Base-by-base conservation (phyloP, 2,113 vertebrate genomes). In the Morphnarchus princeps region DNA sequence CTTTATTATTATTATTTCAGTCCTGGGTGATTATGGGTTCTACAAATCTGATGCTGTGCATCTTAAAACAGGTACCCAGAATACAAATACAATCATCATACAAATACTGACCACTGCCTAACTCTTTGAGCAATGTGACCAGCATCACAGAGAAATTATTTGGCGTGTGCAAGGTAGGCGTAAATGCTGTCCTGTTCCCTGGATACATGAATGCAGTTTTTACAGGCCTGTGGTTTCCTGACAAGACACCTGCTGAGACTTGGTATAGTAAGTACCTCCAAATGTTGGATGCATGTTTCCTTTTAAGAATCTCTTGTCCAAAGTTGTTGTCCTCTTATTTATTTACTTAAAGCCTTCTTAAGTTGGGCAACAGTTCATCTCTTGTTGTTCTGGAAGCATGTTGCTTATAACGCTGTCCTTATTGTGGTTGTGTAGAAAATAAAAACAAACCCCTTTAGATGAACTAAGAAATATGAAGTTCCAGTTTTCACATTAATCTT, bases 371-470 rank as follows among this genome's bases (percentile, higher is more conserved):
- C 8, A 34, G 10, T 19, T 87, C 4, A 28, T 36, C 11, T 72
- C 34, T 69, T 61, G 2, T 38, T 55, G 57, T 70, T 86, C 26
- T 42, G 11, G 72, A 77, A 62, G 14, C 13, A 17, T 38, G 34
- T 13, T 84, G 25, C 6, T 18, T 81, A 10, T 17, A 59, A 79
- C 32, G 10, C 19, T 89, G 32, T 59, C 9, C 12, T 72, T 83
- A 24, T 6, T 49, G 31, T 4, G 7, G 3, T 12, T 70, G 16
- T 63, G 12, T 24, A 49, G 34, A 13, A 72, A 63, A n/a, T 13
- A 72, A 59, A 38, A 20, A 0, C 8, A 38, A n/a, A 1, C 3
- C 2, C 1, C 4, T 74, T 38, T 61, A 32, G 16, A 54, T 49
- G 24, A 73, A 45, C 9, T 38, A 49, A 86, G 74, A 80, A 73